Conservation (phyloP, 2,113 vertebrate species). For the Micronycteris hirsuta region DNA sequence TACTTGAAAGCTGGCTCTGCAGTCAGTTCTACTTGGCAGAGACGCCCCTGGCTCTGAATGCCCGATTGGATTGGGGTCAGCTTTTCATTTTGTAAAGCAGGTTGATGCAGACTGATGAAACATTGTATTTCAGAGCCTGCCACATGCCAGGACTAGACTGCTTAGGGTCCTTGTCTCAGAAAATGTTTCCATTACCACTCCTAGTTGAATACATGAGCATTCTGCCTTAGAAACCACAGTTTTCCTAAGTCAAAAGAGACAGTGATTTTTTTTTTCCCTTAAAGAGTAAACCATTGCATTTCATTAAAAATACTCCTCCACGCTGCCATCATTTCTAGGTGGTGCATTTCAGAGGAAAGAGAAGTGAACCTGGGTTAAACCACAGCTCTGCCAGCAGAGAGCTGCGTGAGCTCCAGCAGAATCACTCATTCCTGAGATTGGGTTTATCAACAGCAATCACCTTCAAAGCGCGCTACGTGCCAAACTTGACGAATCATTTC, state of each 20-base stretch:
- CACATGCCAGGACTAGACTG: background rate
- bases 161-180: background rate
- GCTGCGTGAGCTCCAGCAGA: background rate
- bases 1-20: background rate
- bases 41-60: background rate
- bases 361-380: background rate
- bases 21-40: slow-evolving; percentile 25
- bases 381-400: background rate
- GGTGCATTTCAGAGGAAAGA: background rate
- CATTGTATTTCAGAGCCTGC: background rate
- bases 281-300: background rate
- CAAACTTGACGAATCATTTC: background rate
- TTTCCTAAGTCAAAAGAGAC: slow-evolving; percentile 19
- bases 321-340: background rate
- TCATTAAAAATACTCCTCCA: background rate
- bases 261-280: background rate
- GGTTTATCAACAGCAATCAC: background rate
- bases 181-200: background rate
- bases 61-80: background rate
- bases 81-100: slow-evolving; percentile 39
- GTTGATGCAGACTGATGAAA: background rate
- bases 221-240: background rate
- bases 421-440: background rate
- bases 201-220: background rate
- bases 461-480: background rate